Evolutionary conservation across 1,140 invertebrate species (phyloP).

Genomic region (Achatina immaculata): DNA sequence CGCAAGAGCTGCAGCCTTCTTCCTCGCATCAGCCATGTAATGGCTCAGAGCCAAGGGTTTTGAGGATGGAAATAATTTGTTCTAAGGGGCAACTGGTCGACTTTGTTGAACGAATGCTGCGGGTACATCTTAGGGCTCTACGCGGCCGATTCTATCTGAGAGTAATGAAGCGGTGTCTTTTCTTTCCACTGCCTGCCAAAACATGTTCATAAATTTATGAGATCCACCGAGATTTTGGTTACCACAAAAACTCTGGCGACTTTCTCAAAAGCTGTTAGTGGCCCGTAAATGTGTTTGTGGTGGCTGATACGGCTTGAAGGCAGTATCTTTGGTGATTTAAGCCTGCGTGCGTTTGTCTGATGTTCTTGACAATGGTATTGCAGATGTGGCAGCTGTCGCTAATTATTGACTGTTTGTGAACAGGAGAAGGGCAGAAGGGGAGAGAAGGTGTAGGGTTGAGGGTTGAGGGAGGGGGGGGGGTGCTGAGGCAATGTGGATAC

Average conservation of each 20-base stretch:
- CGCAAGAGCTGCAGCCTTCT: not conserved
- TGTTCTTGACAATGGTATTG: not conserved
- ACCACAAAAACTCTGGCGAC: not conserved
- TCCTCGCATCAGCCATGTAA: not conserved
- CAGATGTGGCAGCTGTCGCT: no score
- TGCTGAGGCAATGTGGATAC: no score
- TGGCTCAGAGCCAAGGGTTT: not conserved
- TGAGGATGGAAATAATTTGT: not conserved
- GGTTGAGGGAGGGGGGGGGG: no score
- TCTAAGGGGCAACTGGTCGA: not conserved
- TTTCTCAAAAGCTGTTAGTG: no score
- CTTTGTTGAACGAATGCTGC: slow-evolving; percentile 4
- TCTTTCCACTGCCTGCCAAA: not conserved
- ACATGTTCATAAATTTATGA: not conserved
- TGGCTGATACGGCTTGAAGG: no score
- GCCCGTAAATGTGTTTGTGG: no score
- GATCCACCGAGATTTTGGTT: not conserved
- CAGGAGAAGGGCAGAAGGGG: no score
- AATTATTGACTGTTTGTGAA: no score
- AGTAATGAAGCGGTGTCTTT: slow-evolving; percentile 11
- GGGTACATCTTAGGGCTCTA: slow-evolving; percentile 2
- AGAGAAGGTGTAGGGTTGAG: no score
- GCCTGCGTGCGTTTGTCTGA: not conserved
- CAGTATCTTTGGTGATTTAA: no score
- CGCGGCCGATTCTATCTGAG: not conserved